Evolutionary conservation across 2,888 invertebrate species (phyloP).

Genomic region (Trimorus sp.): DNA sequence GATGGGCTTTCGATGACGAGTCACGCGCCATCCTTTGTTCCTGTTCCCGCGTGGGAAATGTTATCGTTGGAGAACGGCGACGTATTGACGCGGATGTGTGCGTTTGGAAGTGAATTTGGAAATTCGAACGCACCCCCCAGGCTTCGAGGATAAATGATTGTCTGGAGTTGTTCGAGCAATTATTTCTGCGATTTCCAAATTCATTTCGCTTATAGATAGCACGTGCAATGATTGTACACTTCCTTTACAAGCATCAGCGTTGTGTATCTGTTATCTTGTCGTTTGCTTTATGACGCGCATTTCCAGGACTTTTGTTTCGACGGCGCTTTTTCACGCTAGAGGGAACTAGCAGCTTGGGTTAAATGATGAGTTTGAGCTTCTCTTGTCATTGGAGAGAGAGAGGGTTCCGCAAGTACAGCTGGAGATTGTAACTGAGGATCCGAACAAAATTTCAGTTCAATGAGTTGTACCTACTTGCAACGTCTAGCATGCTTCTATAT

Average conservation of each 20-base stretch:
- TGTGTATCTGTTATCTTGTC: not conserved
- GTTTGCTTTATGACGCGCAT: not conserved
- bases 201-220: slow-evolving; percentile 3
- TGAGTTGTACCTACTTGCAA: too few relatives aligned
- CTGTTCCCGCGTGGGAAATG: slow-evolving; percentile 6
- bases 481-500: too few relatives aligned
- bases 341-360: slow-evolving; percentile 10
- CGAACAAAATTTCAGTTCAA: too few relatives aligned
- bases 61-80: slow-evolving; percentile 7
- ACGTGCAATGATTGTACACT: slow-evolving; percentile 8
- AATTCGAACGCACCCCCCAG: not conserved
- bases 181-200: slow-evolving; percentile 14
- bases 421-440: slow-evolving; percentile 16
- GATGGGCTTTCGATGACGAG: slow-evolving; percentile 27
- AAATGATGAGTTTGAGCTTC: slow-evolving; percentile 35
- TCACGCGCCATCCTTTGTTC: not conserved
- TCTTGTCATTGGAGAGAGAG: not conserved
- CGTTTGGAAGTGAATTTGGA: slow-evolving; percentile 23
- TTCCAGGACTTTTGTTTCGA: too few relatives aligned
- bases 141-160: not conserved
- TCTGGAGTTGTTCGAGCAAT: too few relatives aligned
- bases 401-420: slow-evolving; percentile 53
- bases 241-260: slow-evolving; percentile 4
- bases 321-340: not conserved
- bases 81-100: slow-evolving; percentile 8